phyloP scores from a whole-genome alignment of 92 coral and sea anemone species.

The Porites evermanni region DNA sequence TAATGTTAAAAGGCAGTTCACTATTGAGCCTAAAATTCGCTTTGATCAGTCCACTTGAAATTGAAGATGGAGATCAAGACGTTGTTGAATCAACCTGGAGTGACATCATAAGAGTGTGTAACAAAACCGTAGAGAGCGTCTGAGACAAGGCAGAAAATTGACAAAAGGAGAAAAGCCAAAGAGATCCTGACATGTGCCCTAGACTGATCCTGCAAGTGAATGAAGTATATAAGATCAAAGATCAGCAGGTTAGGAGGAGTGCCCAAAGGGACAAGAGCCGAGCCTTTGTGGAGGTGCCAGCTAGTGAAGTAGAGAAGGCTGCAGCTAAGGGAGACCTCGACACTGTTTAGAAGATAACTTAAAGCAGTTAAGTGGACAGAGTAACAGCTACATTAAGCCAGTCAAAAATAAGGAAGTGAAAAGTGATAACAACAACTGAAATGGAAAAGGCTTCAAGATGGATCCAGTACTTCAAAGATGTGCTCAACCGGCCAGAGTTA shows the following conservation, averaged over 20 bases:
- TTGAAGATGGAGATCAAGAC: neutral
- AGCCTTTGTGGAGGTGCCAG: neutral
- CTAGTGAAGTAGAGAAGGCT: constrained; percentile 1
- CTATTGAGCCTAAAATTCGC: constrained; percentile 33
- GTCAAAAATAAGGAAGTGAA: constrained; percentile 40
- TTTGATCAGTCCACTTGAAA: neutral
- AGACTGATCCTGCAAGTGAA: constrained; percentile 31
- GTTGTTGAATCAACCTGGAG: neutral
- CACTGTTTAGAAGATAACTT: constrained; percentile 14
- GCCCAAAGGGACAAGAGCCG: constrained; percentile 9
- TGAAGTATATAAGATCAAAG: neutral
- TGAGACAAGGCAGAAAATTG: neutral
- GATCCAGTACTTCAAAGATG: constrained; percentile 41
- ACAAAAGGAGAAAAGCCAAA: constrained; percentile 29
- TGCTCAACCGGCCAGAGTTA: constrained; percentile 24
- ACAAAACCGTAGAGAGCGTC: neutral
- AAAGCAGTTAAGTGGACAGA: constrained; percentile 8
- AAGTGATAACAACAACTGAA: constrained; percentile 33
- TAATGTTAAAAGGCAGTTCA: constrained; percentile 41
- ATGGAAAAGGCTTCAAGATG: constrained; percentile 39
- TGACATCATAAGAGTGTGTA: neutral
- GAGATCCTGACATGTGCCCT: constrained; percentile 21
- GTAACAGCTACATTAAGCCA: constrained; percentile 12
- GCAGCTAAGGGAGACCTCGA: neutral
- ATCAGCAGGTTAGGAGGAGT: neutral